phyloP scores from a whole-genome alignment of 2,113 vertebrate genomes.

The Tylochromis polylepis region DNA sequence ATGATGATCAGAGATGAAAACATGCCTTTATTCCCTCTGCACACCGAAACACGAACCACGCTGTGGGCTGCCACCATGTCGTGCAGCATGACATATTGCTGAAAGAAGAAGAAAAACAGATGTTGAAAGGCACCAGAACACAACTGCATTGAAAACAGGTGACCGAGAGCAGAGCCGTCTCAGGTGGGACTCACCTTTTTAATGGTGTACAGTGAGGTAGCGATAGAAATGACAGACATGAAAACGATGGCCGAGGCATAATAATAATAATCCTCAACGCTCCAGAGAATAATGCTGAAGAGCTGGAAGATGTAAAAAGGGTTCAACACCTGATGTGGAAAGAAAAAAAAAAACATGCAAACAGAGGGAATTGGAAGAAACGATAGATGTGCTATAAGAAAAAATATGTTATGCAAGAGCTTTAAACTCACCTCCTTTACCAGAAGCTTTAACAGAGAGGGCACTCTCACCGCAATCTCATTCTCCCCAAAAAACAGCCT shows the following conservation, averaged over 20 bases:
- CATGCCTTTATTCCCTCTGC: constrained; percentile 82
- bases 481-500: constrained; percentile 91
- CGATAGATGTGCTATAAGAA: background rate
- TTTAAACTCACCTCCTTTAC: constrained; percentile 86
- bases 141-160: background rate
- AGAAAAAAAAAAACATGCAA: background rate
- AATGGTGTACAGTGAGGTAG: constrained; percentile 89
- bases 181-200: constrained; percentile 80
- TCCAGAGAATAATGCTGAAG: constrained; percentile 93
- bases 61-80: constrained; percentile 95
- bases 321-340: constrained; percentile 83
- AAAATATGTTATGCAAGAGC: background rate
- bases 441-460: constrained; percentile 92
- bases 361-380: background rate
- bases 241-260: constrained; percentile 89
- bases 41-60: constrained; percentile 86
- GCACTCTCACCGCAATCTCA: constrained; percentile 94
- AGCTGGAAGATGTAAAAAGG: constrained; percentile 99
- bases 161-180: background rate
- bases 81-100: constrained; percentile 95
- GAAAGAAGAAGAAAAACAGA: constrained; percentile 24
- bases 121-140: background rate
- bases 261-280: constrained; percentile 87
- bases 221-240: constrained; percentile 90
- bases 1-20: background rate